Conservation (phyloP, 1,140 invertebrate species). For the Mactra quadrangularis region DNA sequence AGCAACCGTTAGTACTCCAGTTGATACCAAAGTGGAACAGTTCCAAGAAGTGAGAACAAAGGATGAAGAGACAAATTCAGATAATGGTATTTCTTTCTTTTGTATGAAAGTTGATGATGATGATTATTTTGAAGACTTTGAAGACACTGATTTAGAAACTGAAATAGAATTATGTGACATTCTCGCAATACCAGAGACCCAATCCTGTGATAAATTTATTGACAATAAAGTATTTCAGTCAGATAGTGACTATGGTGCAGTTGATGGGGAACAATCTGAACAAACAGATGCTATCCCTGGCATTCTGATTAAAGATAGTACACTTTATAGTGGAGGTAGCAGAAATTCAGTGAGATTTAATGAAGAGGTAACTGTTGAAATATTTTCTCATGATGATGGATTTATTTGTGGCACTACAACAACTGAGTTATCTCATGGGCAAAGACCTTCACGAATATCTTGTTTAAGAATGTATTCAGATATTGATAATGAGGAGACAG, state of each 20-base stretch:
- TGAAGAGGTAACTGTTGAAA: conserved; percentile 41
- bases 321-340: background rate
- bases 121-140: no score
- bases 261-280: background rate
- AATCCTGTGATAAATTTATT: background rate
- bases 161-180: background rate
- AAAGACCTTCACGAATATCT: background rate
- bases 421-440: background rate
- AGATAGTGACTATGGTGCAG: background rate
- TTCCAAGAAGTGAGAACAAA: background rate
- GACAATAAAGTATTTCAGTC: background rate
- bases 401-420: background rate
- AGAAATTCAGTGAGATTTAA: conserved; percentile 28
- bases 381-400: conserved; percentile 25
- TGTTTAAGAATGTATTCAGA: background rate
- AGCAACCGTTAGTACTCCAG: no score
- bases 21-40: background rate
- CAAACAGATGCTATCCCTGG: background rate
- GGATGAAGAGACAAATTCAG: background rate
- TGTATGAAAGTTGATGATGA: no score
- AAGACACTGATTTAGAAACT: no score
- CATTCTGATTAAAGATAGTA: background rate
- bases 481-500: background rate
- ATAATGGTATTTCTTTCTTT: no score
- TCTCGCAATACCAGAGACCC: background rate